These are phyloP conservation scores for Cichladusa arquata DNA, from an alignment of 2,113 vertebrate genomes.

Conservation along the genomic window DNA sequence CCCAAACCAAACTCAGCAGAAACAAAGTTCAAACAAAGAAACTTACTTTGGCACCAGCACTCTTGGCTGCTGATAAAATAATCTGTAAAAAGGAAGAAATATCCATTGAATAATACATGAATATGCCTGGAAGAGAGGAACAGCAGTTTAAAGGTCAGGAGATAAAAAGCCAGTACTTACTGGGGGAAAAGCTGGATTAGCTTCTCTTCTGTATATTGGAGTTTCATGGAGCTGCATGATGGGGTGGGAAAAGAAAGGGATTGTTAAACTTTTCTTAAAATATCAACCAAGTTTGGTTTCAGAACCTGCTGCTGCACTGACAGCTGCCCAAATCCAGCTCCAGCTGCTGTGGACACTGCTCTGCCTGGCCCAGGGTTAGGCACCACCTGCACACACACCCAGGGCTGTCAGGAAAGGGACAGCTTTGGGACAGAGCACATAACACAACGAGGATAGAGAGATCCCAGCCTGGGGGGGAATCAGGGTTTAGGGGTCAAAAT, in stretches of 20 bases:
- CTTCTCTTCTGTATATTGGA: constrained; percentile 49
- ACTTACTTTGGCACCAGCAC: constrained; percentile 60
- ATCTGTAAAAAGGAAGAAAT: constrained; percentile 55
- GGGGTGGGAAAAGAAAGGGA: neutral
- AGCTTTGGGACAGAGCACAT: neutral
- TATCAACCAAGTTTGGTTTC: neutral
- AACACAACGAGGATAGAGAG: neutral
- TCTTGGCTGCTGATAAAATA: constrained; percentile 69
- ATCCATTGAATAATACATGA: neutral
- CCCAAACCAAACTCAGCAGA: neutral
- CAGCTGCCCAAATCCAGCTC: neutral
- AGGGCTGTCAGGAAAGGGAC: neutral
- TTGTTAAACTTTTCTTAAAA: neutral
- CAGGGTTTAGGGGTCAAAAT: neutral
- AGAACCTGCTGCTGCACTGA: neutral
- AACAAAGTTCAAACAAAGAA: neutral
- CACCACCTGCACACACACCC: neutral
- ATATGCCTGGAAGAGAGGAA: neutral
- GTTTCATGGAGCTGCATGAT: constrained; percentile 50
- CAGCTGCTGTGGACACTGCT: neutral
- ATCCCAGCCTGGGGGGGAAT: accelerated
- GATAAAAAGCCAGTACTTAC: constrained; percentile 48
- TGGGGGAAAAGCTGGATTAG: neutral
- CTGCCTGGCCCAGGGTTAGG: neutral
- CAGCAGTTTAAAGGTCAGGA: neutral